These are phyloP conservation scores for Elaeidobius kamerunicus DNA, from an alignment of 2,888 invertebrate genomes.

Conservation along the genomic window DNA sequence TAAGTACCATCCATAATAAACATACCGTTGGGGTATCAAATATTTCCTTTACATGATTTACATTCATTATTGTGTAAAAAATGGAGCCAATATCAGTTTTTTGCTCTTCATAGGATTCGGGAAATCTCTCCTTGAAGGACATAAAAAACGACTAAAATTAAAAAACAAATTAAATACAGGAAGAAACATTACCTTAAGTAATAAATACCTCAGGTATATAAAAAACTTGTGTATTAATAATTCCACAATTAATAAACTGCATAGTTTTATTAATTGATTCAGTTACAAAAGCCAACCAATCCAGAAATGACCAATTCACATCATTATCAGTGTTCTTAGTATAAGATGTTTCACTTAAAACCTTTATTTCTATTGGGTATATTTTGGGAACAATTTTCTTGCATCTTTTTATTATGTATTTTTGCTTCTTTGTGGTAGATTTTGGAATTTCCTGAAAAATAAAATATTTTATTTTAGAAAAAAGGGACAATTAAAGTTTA, in stretches of 20 bases:
- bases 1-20: background rate
- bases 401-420: constrained; percentile 24
- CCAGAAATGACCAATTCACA: constrained; percentile 55
- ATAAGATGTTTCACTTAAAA: constrained; percentile 33
- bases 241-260: constrained; percentile 65
- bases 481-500: background rate
- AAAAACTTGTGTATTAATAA: constrained; percentile 65
- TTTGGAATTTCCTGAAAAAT: constrained; percentile 17
- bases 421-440: constrained; percentile 18
- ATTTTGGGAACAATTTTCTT: constrained; percentile 40
- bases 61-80: constrained; percentile 68
- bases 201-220: constrained; percentile 61
- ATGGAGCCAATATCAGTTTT: constrained; percentile 62
- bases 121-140: constrained; percentile 68
- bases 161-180: too few species aligned
- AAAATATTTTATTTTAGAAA: background rate
- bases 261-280: constrained; percentile 74
- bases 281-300: constrained; percentile 74
- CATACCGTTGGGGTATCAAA: constrained; percentile 64
- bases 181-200: background rate
- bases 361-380: constrained; percentile 43
- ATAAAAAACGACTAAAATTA: constrained; percentile 61
- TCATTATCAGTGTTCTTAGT: constrained; percentile 14
- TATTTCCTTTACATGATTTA: constrained; percentile 68
- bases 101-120: constrained; percentile 59